Conservation (phyloP, 2,888 invertebrate species). For the Papilio gigon region DNA sequence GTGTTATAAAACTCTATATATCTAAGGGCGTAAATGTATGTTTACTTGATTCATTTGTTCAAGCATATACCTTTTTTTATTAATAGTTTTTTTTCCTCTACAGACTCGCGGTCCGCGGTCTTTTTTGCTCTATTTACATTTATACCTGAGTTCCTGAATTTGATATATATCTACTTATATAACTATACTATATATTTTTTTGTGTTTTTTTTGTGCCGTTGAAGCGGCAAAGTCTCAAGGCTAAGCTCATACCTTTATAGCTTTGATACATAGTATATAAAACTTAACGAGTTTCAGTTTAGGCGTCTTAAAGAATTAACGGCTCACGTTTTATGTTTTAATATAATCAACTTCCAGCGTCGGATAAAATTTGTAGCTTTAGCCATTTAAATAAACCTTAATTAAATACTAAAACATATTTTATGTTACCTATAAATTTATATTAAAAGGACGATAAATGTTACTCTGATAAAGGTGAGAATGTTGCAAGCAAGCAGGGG, state of each 20-base stretch:
- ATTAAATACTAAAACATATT: slow-evolving; percentile 20
- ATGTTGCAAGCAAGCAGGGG: too few relatives aligned
- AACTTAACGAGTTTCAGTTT: slow-evolving; percentile 12
- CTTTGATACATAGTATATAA: slow-evolving; percentile 10
- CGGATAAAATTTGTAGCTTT: slow-evolving; percentile 30
- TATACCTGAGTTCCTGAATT: too few relatives aligned
- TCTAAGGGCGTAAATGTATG: background rate
- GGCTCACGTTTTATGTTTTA: slow-evolving; percentile 34
- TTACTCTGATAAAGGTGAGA: too few relatives aligned
- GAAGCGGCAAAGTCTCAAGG: too few relatives aligned
- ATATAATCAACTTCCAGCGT: slow-evolving; percentile 32
- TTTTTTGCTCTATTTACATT: too few relatives aligned
- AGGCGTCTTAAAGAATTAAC: slow-evolving; percentile 6
- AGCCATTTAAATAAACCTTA: slow-evolving; percentile 33
- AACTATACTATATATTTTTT: too few relatives aligned
- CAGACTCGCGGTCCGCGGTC: too few relatives aligned
- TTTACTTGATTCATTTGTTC: background rate
- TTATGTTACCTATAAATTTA: slow-evolving; percentile 1
- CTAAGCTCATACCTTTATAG: background rate
- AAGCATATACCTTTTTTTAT: too few relatives aligned
- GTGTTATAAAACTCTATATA: background rate
- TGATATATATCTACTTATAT: too few relatives aligned
- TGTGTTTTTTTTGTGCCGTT: too few relatives aligned
- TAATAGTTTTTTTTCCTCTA: too few relatives aligned
- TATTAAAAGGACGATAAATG: too few relatives aligned